Evolutionary conservation across 1,140 invertebrate genomes (phyloP), one percentile per base, ranked within the genome.

Genomic region (Teleopsis dalmanni): DNA sequence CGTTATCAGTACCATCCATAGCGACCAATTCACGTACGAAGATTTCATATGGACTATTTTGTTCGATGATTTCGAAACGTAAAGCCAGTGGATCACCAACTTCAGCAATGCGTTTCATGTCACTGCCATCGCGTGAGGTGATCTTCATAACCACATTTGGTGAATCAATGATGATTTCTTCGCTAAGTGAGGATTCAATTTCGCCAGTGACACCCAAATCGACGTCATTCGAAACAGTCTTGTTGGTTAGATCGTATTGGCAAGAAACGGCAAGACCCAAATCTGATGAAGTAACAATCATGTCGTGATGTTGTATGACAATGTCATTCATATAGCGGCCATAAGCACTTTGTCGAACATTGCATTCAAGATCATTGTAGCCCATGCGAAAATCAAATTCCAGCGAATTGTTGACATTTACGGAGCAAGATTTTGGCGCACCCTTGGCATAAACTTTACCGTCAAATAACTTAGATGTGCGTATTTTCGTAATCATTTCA

Each of bases 131-230:
- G 33, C 86, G 79, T 63, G 88, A 85, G n/a, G 87, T 93, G 59
- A 94, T 92, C 66, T 88, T 87, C 91, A 95, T 95, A 3, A 89
- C 85, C 26, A 95, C 90, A 72, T 93, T 93, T 14, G 91, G 91
- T 31, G 90, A 92, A 62, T 91, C 88, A 31, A 95, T 90, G 56
- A 89, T 84, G 33, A 85, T 87, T 72, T 87, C 88, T 70, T 87
- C 87, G 45, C 80, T 86, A 33, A 88, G 71, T 10, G 82, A 84
- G 13, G 84, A 83, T 56, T 83, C 80, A 52, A 91, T 86, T 62
- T 91, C 89, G 35, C 87, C 87, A 47, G 84, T 83, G n/a, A 93
- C 88, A 29, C 85, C 87, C 35, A 92, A 77, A 6, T 91, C 87
- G 10, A 48, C 47, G 72, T 91, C 49, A 40, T 51, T 93, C 7